Base-by-base conservation (phyloP, 2,888 invertebrate species). In the Lithosia quadra region DNA sequence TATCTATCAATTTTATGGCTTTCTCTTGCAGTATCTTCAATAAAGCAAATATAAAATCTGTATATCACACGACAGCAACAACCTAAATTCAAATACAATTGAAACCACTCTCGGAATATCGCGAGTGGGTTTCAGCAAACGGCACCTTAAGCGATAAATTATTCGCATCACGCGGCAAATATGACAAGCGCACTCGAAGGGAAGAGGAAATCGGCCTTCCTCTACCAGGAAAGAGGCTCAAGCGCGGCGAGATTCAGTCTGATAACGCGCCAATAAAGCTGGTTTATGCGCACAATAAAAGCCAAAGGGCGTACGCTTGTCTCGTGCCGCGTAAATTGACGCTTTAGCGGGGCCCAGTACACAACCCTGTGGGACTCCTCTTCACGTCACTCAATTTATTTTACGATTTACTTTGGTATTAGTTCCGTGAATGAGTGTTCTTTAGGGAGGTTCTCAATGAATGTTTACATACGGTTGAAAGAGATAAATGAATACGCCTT, bases 251-350 rank as follows among this genome's bases (percentile, higher is more conserved):
- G 77, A 74, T 69, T 53, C 61, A 33, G 68, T n/a, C 84, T 82
- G 88, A 88, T 88, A 89, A 84, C 79, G 76, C 75, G 36, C 78
- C 83, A 71, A 83, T 88, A 87, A 88, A 87, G 73, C 79, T 82
- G 80, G 66, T 88, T 87, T 86, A 88, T 84, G 84, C 63, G 70
- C 43, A 78, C 82, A 83, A 87, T 87, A 87, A 86, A 84, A 79
- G 75, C 61, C 66, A 67, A 73, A 71, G 73, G 73, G 71, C 55
- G 68, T 72, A 67, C 65, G 68, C 74, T 72, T 67, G 68, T 57
- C 75, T 73, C 59, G 73, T 67, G 63, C 57, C 75, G 67, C 72
- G 66, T 49, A 74, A 73, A 77, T 69, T 77, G 75, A 71, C 60
- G 71, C 67, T 61, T 65, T 28, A 58, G 63, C 64, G 57, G 57